These are phyloP conservation scores for Pan paniscus DNA, from an alignment of 2,113 vertebrate genomes.

Conservation along the genomic window DNA sequence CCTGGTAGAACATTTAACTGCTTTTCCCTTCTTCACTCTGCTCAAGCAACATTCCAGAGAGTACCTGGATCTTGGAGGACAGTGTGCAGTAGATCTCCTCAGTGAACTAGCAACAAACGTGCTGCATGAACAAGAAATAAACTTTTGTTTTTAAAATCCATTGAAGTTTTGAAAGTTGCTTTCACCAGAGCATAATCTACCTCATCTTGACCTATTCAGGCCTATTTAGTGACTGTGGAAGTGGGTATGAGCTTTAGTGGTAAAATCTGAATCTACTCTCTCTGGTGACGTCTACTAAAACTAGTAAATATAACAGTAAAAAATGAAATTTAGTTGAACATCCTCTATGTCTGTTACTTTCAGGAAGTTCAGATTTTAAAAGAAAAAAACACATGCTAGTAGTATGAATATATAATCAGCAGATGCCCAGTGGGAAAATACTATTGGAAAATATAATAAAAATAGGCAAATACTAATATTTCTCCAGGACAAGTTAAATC, in stretches of 20 bases:
- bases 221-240: background rate
- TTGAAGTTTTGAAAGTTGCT: background rate
- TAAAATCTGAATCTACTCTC: background rate
- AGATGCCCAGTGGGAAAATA: background rate
- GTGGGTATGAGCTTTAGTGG: background rate
- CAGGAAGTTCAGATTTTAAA: background rate
- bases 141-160: background rate
- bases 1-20: too few relatives aligned
- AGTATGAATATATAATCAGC: background rate
- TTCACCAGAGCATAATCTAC: background rate
- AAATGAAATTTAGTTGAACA: background rate
- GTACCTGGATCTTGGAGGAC: fast-evolving
- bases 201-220: background rate
- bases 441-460: background rate
- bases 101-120: fast-evolving
- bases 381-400: background rate
- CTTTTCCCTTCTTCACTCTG: background rate
- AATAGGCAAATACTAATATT: background rate
- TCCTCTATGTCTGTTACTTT: background rate
- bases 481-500: background rate
- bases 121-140: background rate
- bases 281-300: background rate
- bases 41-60: fast-evolving
- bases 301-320: background rate
- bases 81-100: fast-evolving